Conservation (phyloP, 2,888 invertebrate species). For the Fragum fragum region DNA sequence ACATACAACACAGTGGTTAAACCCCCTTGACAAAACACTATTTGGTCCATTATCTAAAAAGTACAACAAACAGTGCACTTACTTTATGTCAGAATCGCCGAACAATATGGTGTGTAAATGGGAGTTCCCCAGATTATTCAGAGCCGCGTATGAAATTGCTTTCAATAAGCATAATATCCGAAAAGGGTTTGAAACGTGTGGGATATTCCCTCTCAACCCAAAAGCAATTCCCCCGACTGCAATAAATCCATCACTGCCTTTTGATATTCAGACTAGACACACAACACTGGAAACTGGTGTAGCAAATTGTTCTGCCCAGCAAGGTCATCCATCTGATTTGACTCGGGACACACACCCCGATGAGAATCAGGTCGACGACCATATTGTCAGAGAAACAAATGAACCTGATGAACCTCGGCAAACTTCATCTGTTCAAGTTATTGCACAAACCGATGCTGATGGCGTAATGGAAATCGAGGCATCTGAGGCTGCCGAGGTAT, state of each 20-base stretch:
- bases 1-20: slow-evolving; percentile 10
- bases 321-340: background rate
- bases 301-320: too few relatives aligned
- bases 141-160: slow-evolving; percentile 28
- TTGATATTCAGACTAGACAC: too few relatives aligned
- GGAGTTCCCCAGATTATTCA: slow-evolving; percentile 38
- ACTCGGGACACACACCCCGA: background rate
- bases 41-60: too few relatives aligned
- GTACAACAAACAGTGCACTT: slow-evolving; percentile 33
- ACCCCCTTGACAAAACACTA: slow-evolving; percentile 11
- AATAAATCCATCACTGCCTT: too few relatives aligned
- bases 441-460: too few relatives aligned
- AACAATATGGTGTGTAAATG: slow-evolving; percentile 34
- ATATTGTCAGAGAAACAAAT: background rate
- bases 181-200: slow-evolving; percentile 34
- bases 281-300: too few relatives aligned
- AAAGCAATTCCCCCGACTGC: too few relatives aligned
- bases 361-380: background rate
- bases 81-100: slow-evolving; percentile 28
- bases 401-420: background rate
- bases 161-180: slow-evolving; percentile 27
- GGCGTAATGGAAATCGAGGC: background rate
- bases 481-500: background rate
- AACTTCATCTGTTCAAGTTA: background rate
- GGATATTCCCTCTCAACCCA: slow-evolving; percentile 29